Base-by-base conservation (phyloP, 2,888 invertebrate species). In the Entomobrya multifasciata region DNA sequence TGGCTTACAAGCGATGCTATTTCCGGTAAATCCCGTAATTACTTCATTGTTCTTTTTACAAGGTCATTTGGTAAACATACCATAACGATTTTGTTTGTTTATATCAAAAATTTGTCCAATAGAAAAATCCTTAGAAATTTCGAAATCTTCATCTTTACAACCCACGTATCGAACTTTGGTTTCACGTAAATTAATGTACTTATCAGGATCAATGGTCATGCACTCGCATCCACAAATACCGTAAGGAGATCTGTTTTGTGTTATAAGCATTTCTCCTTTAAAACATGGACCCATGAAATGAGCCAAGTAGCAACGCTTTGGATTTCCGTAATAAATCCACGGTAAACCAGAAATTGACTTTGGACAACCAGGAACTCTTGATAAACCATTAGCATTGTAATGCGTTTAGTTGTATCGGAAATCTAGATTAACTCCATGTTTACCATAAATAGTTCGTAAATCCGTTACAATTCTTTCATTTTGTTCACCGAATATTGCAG, bases 351-450 rank as follows among this genome's bases (percentile, higher is more conserved):
- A 55, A 27, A 52, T 52, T 11, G 55, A 55, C 20, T 55, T 55
- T 0, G 76, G 76, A 52, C 76, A 76, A 0, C 55, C 76, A 10
- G 76, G 76, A 36, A n/a, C 52, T 55, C 76, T 76, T 30, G 1
- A 0, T 3, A 5, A 25, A 13, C 13, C 1, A 11, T 11, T 6
- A 11, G n/a, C 10, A 10, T 22, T 22, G 8, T 11, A 0, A 47
- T 49, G 20, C 15, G 25, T 10, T 3, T 11, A 22, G 6, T 25
- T 22, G 15, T 25, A 22, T 6, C 57, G 15, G 57, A 10, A 3
- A 3, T 57, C 57, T 11, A 22, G 10, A 10, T 13, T 2, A 8
- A 57, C 57, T 1, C 57, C 57, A 10, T 22, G 25, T 13, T 3
- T 57, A 5, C 57, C 57, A 25, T 57, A 57, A 6, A 57, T 25